Conservation (phyloP, 2,888 invertebrate species). For the Hipparchia sbordonii region DNA sequence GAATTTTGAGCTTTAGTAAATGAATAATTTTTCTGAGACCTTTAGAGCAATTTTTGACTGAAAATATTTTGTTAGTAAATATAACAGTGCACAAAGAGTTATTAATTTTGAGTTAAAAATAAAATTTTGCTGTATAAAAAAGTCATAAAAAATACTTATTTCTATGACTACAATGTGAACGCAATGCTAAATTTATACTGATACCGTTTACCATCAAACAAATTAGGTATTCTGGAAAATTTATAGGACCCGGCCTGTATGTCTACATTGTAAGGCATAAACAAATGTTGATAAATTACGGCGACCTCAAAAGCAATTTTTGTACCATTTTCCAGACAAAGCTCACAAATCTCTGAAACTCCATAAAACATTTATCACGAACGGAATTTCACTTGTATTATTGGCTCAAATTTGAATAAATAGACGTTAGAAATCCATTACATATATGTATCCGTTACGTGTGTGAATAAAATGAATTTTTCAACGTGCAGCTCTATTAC, state of each 20-base stretch:
- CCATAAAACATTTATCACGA: conserved; percentile 17
- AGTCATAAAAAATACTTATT: background rate
- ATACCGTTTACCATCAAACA: conserved; percentile 4
- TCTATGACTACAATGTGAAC: background rate
- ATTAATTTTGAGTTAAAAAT: too few relatives aligned
- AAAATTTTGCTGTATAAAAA: too few relatives aligned
- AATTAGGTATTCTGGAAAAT: conserved; percentile 18
- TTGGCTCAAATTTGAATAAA: conserved; percentile 38
- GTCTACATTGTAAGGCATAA: conserved; percentile 20
- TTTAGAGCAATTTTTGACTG: too few relatives aligned
- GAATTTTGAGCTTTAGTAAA: too few relatives aligned
- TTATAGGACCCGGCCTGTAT: conserved; percentile 1
- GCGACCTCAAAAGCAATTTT: conserved; percentile 15
- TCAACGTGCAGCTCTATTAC: conserved; percentile 46
- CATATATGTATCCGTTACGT: conserved; percentile 56
- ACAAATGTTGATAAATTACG: conserved; percentile 20
- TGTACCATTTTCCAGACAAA: conserved; percentile 17
- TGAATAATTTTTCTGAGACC: too few relatives aligned
- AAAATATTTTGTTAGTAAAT: too few relatives aligned
- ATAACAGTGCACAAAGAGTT: too few relatives aligned
- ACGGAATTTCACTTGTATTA: conserved; percentile 41
- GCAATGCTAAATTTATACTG: background rate
- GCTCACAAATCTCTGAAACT: conserved; percentile 16
- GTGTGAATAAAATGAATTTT: conserved; percentile 53
- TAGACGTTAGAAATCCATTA: conserved; percentile 49